Evolutionary conservation across 2,797 vertebrate genomes (phyloP).

Genomic region (Neosilurus hyrtlii): DNA sequence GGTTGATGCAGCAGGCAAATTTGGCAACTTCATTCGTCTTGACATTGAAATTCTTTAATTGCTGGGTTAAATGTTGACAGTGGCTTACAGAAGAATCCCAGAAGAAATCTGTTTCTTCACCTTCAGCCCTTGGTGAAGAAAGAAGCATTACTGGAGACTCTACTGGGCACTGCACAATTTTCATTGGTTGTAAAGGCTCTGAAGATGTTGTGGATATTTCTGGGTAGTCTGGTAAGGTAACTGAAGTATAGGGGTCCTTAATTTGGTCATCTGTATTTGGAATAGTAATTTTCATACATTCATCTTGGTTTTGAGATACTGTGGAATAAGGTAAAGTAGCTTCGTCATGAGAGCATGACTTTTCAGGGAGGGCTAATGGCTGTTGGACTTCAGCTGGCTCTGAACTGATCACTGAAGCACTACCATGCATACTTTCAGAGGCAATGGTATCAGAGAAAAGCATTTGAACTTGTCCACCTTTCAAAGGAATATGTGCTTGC

Average conservation of each 20-base stretch:
- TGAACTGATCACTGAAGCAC: not conserved
- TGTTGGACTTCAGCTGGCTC: not conserved
- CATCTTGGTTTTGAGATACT: not conserved
- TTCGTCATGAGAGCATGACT: not conserved
- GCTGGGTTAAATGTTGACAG: slow-evolving; percentile 56
- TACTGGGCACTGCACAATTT: not conserved
- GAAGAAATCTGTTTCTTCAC: not conserved
- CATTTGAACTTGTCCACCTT: slow-evolving; percentile 8
- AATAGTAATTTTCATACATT: not conserved
- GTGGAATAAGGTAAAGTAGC: slow-evolving; percentile 32
- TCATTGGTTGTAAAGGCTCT: not conserved
- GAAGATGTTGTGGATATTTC: not conserved
- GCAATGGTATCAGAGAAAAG: slow-evolving; percentile 28
- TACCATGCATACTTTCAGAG: slow-evolving; percentile 66
- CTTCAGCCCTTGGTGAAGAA: slow-evolving; percentile 6
- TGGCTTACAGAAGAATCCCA: slow-evolving; percentile 36
- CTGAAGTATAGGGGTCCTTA: not conserved
- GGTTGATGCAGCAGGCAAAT: slow-evolving; percentile 70
- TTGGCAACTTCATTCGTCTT: slow-evolving; percentile 63
- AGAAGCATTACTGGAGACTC: not conserved
- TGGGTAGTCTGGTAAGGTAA: not conserved
- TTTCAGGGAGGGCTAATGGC: slow-evolving; percentile 7
- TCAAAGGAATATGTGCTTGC: not conserved
- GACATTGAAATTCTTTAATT: slow-evolving; percentile 64
- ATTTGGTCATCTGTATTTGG: not conserved